phyloP scores from a whole-genome alignment of 1,140 invertebrate genomes.

The Drosophila sechellia region DNA sequence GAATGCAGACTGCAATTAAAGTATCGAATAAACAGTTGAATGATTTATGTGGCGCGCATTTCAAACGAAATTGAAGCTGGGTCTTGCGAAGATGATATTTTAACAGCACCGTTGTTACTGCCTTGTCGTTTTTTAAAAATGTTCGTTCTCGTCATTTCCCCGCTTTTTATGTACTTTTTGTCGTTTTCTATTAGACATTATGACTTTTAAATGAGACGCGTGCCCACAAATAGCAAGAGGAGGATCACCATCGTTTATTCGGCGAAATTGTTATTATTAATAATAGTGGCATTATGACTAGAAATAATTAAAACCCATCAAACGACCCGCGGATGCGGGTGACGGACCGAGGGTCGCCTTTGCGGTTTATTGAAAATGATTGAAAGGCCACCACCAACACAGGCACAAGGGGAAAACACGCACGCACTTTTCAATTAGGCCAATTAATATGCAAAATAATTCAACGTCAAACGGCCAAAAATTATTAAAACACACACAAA shows the following conservation, averaged over 20 bases:
- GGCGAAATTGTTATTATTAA: constrained; percentile 65
- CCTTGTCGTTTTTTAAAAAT: background rate
- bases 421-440: constrained; percentile 39
- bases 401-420: constrained; percentile 7
- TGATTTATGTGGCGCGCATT: constrained; percentile 62
- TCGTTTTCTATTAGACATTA: constrained; percentile 58
- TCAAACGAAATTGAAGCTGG: constrained; percentile 13
- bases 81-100: constrained; percentile 10
- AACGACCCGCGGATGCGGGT: constrained; percentile 22
- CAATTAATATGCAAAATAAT: constrained; percentile 52
- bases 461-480: constrained; percentile 35
- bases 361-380: constrained; percentile 56
- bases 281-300: constrained; percentile 63
- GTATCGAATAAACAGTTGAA: constrained; percentile 69
- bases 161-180: constrained; percentile 7
- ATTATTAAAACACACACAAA: constrained; percentile 7
- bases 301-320: constrained; percentile 67
- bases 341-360: constrained; percentile 4
- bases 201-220: constrained; percentile 78
- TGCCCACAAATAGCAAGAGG: constrained; percentile 37
- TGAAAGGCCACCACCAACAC: constrained; percentile 29
- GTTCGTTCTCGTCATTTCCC: constrained; percentile 1
- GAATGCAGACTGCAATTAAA: constrained; percentile 61
- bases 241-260: constrained; percentile 9
- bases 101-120: constrained; percentile 9